A percentile compares a stretch with the other conserved stretches of the same genome.
phyloP scores from a whole-genome alignment of 2,888 invertebrate species.

The Oscheius myriophilus region DNA sequence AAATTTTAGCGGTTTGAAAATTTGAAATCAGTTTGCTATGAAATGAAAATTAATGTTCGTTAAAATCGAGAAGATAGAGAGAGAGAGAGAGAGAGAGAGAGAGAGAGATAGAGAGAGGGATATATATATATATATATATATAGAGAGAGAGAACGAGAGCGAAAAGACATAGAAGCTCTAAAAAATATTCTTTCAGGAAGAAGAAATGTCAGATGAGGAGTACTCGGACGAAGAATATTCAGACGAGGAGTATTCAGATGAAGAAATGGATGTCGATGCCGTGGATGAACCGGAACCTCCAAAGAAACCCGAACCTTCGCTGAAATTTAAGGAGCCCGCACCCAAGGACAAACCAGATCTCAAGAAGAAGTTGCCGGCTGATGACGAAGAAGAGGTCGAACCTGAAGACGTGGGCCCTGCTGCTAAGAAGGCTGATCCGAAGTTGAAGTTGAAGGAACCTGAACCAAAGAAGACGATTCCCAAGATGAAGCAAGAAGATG shows the following conservation, averaged over 20 bases:
- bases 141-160: too few species aligned
- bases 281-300: conserved; percentile 34
- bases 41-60: too few species aligned
- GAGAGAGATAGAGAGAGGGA: too few species aligned
- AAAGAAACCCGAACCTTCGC: conserved; percentile 25
- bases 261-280: conserved; percentile 17
- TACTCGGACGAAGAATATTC: conserved; percentile 21
- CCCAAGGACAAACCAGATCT: conserved; percentile 30
- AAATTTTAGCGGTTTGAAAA: too few species aligned
- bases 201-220: conserved; percentile 13
- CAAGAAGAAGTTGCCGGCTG: conserved; percentile 30
- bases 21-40: too few species aligned
- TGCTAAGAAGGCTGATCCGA: conserved; percentile 22
- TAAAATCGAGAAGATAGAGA: too few species aligned
- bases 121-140: too few species aligned
- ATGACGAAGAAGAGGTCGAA: conserved; percentile 27
- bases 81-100: too few species aligned
- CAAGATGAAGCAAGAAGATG: conserved; percentile 14
- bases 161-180: too few species aligned
- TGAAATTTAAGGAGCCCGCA: conserved; percentile 19
- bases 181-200: conserved; percentile 2
- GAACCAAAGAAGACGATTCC: conserved; percentile 38
- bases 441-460: conserved; percentile 14
- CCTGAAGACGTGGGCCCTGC: conserved; percentile 24
- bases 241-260: conserved; percentile 21